Base-by-base conservation (phyloP, 2,888 invertebrate genomes). In the Pseudococcus viburni region DNA sequence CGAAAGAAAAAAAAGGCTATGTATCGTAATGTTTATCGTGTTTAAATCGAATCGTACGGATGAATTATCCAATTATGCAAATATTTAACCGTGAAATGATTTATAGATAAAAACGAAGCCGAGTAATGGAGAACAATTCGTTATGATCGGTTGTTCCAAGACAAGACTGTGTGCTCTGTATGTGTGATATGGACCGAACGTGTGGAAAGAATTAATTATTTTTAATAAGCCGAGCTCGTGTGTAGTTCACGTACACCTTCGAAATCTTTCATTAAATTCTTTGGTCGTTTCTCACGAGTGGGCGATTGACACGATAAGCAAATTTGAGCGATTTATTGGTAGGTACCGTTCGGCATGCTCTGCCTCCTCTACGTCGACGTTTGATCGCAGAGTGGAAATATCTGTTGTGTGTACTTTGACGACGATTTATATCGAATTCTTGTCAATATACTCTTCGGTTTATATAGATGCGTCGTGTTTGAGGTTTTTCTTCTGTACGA, bases 51-150 rank as follows among this genome's bases (percentile, higher is more conserved):
- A 64, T 64, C 64, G 86, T 86, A 64, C 19, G 86, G 86, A 86
- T 86, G 86, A 64, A 86, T 86, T 64, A 86, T 86, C 64, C 86
- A 64, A 86, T 86, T 86, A 86, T 86, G 59, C 86, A 64, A 86
- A 86, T 42, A 64, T 86, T 86, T 86, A 86, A 64, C 64, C 86
- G 86, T 86, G 86, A 86, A 86, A 86, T 86, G 64, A 86, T 86
- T 86, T 64, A 86, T 80, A 80, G 80, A 80, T 80, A 80, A 80
- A 73, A 42, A 17, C 80, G 80, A 80, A 80, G 42, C 80, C 42
- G 59, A 73, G 73, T 59, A 59, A 73, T 42, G n/a, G 80, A 42
- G 42, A 80, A 80, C 80, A 80, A 80, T 80, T 80, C 80, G 80
- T 80, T 80, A 80, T 80, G 80, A 80, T 80, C 42, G 80, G 80